Conservation (phyloP, 2,888 invertebrate species). For the Platycnemis pennipes region DNA sequence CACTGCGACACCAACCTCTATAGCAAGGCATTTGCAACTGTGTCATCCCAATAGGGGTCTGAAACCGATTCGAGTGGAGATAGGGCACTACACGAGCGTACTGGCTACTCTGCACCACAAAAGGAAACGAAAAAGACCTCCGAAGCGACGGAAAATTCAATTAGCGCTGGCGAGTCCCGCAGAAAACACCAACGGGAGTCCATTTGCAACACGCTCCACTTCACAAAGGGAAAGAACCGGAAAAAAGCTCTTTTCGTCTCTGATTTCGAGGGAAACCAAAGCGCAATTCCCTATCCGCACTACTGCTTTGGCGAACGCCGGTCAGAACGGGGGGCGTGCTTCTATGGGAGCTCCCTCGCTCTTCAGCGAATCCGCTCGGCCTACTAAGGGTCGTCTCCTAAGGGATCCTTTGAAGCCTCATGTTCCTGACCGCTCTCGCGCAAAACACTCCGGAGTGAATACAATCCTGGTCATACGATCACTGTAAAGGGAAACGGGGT, state of each 20-base stretch:
- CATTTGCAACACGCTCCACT: not conserved
- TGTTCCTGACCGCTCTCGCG: too few relatives aligned
- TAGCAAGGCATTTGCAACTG: not conserved
- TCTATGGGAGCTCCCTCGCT: not conserved
- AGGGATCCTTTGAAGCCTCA: not conserved
- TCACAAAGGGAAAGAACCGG: not conserved
- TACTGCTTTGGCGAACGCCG: not conserved
- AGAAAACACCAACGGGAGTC: not conserved
- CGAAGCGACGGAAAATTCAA: not conserved
- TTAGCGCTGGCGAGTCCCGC: not conserved
- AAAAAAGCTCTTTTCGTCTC: not conserved
- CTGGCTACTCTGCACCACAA: not conserved
- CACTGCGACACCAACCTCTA: too few relatives aligned
- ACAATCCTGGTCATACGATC: too few relatives aligned
- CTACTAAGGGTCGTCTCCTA: not conserved
- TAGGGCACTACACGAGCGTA: not conserved
- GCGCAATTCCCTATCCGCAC: not conserved
- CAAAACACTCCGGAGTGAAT: too few relatives aligned
- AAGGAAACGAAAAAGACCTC: not conserved
- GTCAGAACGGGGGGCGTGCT: not conserved
- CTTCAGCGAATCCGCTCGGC: not conserved
- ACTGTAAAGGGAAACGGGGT: too few relatives aligned
- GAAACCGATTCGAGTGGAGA: not conserved
- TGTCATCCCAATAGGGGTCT: not conserved
- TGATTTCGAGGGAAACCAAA: not conserved